phyloP scores from a whole-genome alignment of 2,797 vertebrate species.

The Tympanoctomys barrerae region DNA sequence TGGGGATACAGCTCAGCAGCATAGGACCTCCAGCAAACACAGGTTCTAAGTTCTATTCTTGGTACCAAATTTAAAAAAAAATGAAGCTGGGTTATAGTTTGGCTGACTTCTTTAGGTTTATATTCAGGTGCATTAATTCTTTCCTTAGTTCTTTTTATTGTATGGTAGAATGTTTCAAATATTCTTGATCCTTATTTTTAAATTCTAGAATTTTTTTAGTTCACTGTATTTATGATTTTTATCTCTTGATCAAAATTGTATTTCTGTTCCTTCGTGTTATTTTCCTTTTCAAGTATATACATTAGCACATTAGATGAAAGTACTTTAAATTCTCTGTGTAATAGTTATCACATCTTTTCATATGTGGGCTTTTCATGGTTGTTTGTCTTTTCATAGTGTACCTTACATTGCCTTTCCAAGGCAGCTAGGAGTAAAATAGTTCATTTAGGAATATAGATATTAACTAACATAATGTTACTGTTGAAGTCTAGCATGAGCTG shows the following conservation, averaged over 20 bases:
- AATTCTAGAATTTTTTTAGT: background rate
- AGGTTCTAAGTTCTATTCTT: too few species aligned
- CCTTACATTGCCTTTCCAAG: background rate
- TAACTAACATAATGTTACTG: background rate
- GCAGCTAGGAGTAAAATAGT: background rate
- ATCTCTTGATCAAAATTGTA: background rate
- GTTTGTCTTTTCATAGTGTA: background rate
- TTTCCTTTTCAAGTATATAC: background rate
- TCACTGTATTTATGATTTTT: background rate
- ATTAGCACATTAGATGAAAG: background rate
- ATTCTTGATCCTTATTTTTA: background rate
- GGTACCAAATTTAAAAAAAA: too few species aligned
- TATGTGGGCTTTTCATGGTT: background rate
- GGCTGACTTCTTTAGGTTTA: background rate
- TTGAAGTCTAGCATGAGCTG: background rate
- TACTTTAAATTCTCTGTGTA: background rate
- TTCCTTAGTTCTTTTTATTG: background rate
- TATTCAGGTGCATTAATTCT: background rate
- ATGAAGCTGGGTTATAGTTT: too few species aligned
- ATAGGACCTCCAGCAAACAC: too few species aligned
- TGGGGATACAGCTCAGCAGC: too few species aligned
- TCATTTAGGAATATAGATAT: background rate
- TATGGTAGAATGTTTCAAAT: background rate
- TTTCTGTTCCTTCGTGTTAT: background rate
- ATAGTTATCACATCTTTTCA: background rate